Evolutionary conservation across 2,888 invertebrate species (phyloP).

Genomic region (Entomobrya multifasciata): DNA sequence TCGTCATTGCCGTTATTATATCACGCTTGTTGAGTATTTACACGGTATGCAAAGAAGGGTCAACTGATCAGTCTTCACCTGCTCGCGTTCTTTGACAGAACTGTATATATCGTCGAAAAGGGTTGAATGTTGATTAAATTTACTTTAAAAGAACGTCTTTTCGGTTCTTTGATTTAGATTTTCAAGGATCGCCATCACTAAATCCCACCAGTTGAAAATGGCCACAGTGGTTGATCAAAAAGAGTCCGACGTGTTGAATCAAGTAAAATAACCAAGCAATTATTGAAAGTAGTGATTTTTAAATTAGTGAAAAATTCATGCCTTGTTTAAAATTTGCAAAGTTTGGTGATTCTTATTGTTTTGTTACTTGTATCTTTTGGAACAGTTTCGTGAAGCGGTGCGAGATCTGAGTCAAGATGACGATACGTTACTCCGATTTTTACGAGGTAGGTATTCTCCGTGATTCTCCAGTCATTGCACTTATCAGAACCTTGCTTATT

Average conservation of each 20-base stretch:
- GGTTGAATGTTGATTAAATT: no score
- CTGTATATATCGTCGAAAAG: no score
- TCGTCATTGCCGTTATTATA: not conserved
- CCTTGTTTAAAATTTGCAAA: no score
- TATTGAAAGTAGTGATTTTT: not conserved
- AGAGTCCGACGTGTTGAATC: constrained; percentile 15
- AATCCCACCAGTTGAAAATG: not conserved
- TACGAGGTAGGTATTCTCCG: constrained; percentile 66
- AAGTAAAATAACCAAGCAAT: not conserved
- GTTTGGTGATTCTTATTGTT: no score
- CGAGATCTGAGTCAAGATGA: constrained; percentile 62
- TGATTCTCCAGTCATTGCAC: no score
- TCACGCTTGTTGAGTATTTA: constrained; percentile 6
- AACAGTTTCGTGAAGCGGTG: constrained; percentile 61
- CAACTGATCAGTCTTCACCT: constrained; percentile 22
- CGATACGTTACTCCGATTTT: constrained; percentile 65
- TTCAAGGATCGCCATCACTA: not conserved
- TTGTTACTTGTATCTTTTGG: not conserved
- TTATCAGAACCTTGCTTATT: no score
- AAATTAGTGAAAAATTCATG: no score
- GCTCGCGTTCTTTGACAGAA: no score
- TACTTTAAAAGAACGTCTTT: not conserved
- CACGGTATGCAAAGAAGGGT: not conserved
- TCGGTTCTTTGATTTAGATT: not conserved
- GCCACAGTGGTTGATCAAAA: not conserved